Base-by-base conservation (phyloP, 2,888 invertebrate species). In the Muschampia plurimacula region DNA sequence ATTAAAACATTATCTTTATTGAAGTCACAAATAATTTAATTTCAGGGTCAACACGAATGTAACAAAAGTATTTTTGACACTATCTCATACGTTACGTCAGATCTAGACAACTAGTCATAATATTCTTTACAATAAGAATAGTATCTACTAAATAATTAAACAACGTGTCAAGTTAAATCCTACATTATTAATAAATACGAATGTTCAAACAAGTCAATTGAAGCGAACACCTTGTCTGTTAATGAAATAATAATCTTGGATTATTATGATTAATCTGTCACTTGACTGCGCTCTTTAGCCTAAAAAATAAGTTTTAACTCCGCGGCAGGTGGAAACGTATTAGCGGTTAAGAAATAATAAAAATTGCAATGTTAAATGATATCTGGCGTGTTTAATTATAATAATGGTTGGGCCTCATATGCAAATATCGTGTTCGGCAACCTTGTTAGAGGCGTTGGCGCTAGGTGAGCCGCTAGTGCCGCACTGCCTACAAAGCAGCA, bases 201-300 rank as follows among this genome's bases (percentile, higher is more conserved):
- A 44, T 28, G n/a, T 57, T 52, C 15, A 55, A 12, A 72, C 60
- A 15, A 62, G 60, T 67, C 71, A 71, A 71, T 66, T 71, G 66
- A 8, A 36, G 57, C 8, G 70, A 28, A 39, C 71, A 72, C 71
- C 71, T 72, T 72, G 71, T 66, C 60, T 52, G 66, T 39, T 67
- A 67, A 72, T 60, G 60, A 67, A 72, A 72, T 72, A 72, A 65
- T 71, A 71, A 66, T 71, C 66, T 49, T 66, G 71, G 59, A 66
- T 66, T 60, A 67, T 52, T 71, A 71, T 71, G 71, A 71, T 71
- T 66, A 71, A 71, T 71, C 46, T 66, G 66, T 66, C 66, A 66
- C 49, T 49, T 59, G 5, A 36, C 22, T 0, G 44, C 6, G 13
- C 28, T 60, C 36, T 70, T 46, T 65, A 7, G 15, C 59, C 57